A percentile compares a stretch with the other conserved stretches of the same genome.
These are phyloP conservation scores for Anadara kagoshimensis DNA, from an alignment of 1,140 invertebrate species.

Conservation along the genomic window DNA sequence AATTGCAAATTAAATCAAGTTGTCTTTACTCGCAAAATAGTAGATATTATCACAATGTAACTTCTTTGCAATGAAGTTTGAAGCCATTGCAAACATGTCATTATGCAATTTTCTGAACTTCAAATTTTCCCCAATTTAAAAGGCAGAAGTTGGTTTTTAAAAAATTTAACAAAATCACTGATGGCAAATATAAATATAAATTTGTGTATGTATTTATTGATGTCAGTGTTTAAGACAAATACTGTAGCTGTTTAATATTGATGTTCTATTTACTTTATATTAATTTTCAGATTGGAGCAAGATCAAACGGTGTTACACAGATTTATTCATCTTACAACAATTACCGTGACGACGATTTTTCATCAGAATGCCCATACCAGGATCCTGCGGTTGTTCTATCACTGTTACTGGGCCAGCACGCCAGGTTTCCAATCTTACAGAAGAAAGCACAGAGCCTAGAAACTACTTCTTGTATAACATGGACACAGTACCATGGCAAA, in stretches of 20 bases:
- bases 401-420: neutral
- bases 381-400: slow-evolving; percentile 8
- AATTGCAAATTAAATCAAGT: too few relatives aligned
- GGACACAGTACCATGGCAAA: neutral
- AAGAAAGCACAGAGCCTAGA: slow-evolving; percentile 39
- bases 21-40: too few relatives aligned
- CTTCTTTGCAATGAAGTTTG: too few relatives aligned
- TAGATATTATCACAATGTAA: too few relatives aligned
- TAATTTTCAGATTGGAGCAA: slow-evolving; percentile 10
- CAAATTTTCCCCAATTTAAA: too few relatives aligned
- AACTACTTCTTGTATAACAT: slow-evolving; percentile 61
- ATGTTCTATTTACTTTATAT: neutral
- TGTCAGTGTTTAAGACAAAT: too few relatives aligned
- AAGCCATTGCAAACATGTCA: too few relatives aligned
- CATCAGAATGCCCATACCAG: slow-evolving; percentile 6
- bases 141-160: too few relatives aligned
- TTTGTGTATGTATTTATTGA: too few relatives aligned
- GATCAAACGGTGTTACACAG: neutral
- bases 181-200: too few relatives aligned
- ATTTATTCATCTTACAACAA: slow-evolving; percentile 4
- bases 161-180: too few relatives aligned
- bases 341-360: neutral
- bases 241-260: neutral
- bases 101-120: too few relatives aligned
- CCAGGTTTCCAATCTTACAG: slow-evolving; percentile 4